Evolutionary conservation across 2,113 vertebrate species (phyloP), one percentile per base, ranked within the genome.

Genomic region (Microtus richardsoni): DNA sequence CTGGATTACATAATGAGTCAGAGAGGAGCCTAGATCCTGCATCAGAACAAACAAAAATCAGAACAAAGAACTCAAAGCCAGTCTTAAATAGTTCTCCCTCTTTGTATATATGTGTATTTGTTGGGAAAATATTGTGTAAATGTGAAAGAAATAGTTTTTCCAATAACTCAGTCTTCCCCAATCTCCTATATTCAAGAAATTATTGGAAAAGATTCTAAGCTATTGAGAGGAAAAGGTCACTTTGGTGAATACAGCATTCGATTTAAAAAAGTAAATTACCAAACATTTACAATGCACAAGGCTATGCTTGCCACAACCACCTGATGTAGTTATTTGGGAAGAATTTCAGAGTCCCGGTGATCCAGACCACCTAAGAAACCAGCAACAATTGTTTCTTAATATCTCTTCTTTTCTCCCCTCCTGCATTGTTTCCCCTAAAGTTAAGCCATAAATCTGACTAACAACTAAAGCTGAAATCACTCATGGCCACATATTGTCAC

Each of bases 171-270:
- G 9, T 96, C 54, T 95, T 91, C 75, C 36, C n/a, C 30, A 88
- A 33, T 92, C 30, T 92, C 39, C 39, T 60, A 54, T 14, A n/a
- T 21, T 30, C 36, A 82, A 95, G 21, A 96, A 92, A 88, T 6
- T 68, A 36, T 86, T 70, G 36, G 58, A 94, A 92, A 95, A 88
- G 8, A 82, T 66, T 64, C 30, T 54, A 94, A 94, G 16, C 7
- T 64, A 75, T 47, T 66, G 41, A 95, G 74, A 89, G 12, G 17
- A 92, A n/a, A 39, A 87, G 44, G 77, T 74, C 33, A 84, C 24
- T 92, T 64, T 80, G 21, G 64, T 85, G 54, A 79, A 77, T 44
- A 88, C 3, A 52, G 21, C 28, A 84, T 86, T 95, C 80, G 54
- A 41, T 39, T 60, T 82, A 22, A n/a, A 58, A 54, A 82, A 83